A percentile compares a stretch with the other conserved stretches of the same genome.
Evolutionary conservation across 2,797 vertebrate species (phyloP).

Genomic region (Siniperca obscura): DNA sequence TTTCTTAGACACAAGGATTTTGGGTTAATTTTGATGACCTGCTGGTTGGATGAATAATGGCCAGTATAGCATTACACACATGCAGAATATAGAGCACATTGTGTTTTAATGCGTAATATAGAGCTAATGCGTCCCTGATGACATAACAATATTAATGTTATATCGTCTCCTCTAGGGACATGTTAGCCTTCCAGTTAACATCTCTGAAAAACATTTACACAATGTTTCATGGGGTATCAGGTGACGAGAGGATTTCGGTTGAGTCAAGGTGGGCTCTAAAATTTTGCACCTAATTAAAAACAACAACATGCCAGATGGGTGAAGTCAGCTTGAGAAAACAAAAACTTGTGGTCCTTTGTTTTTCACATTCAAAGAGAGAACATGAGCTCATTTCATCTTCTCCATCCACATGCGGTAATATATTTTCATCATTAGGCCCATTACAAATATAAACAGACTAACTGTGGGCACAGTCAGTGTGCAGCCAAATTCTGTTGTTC

Average conservation of each 20-base stretch:
- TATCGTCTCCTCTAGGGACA: conserved; percentile 45
- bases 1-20: neutral
- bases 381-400: conserved; percentile 48
- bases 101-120: conserved; percentile 17
- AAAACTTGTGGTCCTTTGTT: conserved; percentile 34
- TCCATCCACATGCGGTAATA: conserved; percentile 25
- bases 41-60: conserved; percentile 44
- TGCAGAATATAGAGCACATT: conserved; percentile 34
- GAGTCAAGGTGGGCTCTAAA: conserved; percentile 50
- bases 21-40: conserved; percentile 26
- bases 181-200: conserved; percentile 55
- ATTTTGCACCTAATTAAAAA: conserved; percentile 54
- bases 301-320: conserved; percentile 56
- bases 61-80: conserved; percentile 32
- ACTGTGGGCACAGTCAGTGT: conserved; percentile 19
- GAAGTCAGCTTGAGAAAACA: conserved; percentile 31
- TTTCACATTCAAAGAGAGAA: conserved; percentile 41
- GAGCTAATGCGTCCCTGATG: conserved; percentile 40
- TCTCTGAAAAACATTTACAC: conserved; percentile 65
- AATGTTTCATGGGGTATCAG: conserved; percentile 62
- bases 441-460: conserved; percentile 39
- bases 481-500: conserved; percentile 30
- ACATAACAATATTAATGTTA: conserved; percentile 49
- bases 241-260: conserved; percentile 50
- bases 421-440: conserved; percentile 44